Conservation (phyloP, 2,888 invertebrate species). For the Chaetoderma sp. region DNA sequence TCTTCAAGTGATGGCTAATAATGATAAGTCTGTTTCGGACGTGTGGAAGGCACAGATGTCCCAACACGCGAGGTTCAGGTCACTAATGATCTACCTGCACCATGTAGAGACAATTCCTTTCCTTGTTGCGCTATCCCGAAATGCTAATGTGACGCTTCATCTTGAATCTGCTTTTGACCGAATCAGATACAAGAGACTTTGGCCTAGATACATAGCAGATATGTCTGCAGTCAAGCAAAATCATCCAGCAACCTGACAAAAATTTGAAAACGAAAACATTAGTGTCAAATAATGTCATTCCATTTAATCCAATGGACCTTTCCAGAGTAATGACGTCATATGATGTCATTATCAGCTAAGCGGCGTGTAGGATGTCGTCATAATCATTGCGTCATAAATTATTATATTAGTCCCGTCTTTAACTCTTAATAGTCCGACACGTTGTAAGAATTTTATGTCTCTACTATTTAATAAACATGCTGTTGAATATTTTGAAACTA, state of each 20-base stretch:
- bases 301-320: no score
- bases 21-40: constrained; percentile 9
- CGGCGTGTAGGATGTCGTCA: no score
- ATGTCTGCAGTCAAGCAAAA: constrained; percentile 17
- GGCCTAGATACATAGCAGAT: constrained; percentile 22
- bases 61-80: constrained; percentile 27
- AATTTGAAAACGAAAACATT: constrained; percentile 8
- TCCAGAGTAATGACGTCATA: no score
- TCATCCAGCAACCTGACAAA: constrained; percentile 3
- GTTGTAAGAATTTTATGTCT: no score
- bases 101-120: constrained; percentile 24
- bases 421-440: no score
- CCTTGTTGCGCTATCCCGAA: constrained; percentile 27
- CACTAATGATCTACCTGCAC: constrained; percentile 27
- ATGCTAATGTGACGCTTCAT: constrained; percentile 30
- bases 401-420: no score
- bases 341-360: no score
- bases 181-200: constrained; percentile 19
- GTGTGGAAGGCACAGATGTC: constrained; percentile 20
- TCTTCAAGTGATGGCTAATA: constrained; percentile 14
- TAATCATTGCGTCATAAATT: no score
- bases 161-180: constrained; percentile 27
- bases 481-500: no score
- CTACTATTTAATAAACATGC: no score
- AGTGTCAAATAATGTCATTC: constrained; percentile 5